Evolutionary conservation across 2,797 vertebrate genomes (phyloP).

Genomic region (Alcedo atthis): DNA sequence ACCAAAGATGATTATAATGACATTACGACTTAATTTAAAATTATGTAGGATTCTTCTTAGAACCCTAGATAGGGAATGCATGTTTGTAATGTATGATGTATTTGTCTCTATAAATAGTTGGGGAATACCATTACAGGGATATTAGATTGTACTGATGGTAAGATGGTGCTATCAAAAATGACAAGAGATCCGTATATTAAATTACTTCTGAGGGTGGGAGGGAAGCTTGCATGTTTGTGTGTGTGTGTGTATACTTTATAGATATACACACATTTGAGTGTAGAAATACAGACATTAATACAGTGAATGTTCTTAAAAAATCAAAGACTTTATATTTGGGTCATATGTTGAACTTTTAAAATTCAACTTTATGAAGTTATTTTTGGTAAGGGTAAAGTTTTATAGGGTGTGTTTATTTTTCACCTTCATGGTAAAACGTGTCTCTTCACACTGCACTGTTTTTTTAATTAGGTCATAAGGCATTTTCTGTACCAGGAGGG

Average conservation of each 20-base stretch:
- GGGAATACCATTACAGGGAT: constrained; percentile 70
- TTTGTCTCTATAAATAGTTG: constrained; percentile 71
- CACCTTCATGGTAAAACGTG: fast-evolving
- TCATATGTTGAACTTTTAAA: not conserved
- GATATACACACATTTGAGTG: not conserved
- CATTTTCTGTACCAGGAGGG: not conserved
- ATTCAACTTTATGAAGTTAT: not conserved
- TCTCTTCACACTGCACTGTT: not conserved
- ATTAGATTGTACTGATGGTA: constrained; percentile 62
- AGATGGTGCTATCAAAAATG: constrained; percentile 55
- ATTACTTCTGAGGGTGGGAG: not conserved
- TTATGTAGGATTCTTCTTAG: not conserved
- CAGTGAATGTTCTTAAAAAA: not conserved
- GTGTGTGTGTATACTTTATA: not conserved
- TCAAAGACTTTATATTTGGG: not conserved
- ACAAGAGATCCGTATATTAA: constrained; percentile 50
- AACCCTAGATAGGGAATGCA: not conserved
- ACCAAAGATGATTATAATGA: constrained; percentile 21
- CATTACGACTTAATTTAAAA: constrained; percentile 34
- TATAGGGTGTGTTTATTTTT: not conserved
- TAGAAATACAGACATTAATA: not conserved
- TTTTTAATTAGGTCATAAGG: not conserved
- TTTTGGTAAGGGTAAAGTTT: not conserved
- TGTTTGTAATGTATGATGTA: constrained; percentile 33
- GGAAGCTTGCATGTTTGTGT: not conserved